phyloP scores from a whole-genome alignment of 2,113 vertebrate species.

The Microtus oregoni region DNA sequence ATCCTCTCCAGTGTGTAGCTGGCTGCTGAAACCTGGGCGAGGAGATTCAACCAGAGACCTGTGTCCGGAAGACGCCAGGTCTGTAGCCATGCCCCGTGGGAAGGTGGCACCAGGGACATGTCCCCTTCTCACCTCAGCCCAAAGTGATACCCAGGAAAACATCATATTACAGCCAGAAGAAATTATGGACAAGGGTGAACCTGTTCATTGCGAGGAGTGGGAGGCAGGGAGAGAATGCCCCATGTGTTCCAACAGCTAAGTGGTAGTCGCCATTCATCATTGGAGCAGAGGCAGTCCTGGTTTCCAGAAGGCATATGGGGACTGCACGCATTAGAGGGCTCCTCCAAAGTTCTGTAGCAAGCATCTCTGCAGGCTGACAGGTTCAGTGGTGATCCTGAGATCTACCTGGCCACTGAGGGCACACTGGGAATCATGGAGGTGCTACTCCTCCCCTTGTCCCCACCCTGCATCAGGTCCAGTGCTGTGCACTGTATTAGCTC shows the following conservation, averaged over 20 bases:
- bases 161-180: neutral
- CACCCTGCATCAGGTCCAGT: accelerated
- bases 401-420: no score
- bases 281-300: neutral
- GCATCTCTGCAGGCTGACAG: no score
- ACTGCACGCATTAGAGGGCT: no score
- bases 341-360: no score
- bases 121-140: neutral
- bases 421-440: no score
- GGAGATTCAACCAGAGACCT: conserved; percentile 38
- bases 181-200: neutral
- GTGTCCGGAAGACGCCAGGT: neutral
- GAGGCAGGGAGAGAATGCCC: neutral
- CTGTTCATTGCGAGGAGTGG: neutral
- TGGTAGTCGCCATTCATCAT: neutral
- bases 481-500: neutral
- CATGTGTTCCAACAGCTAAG: neutral
- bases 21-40: conserved; percentile 25
- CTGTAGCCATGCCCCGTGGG: conserved; percentile 10
- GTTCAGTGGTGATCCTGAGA: no score
- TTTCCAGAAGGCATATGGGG: neutral
- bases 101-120: neutral
- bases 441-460: no score
- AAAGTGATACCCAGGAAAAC: neutral
- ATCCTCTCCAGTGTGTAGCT: conserved; percentile 10